Percentiles rank a stretch among this genome's conserved stretches.
phyloP scores from a whole-genome alignment of 2,888 invertebrate genomes.

The Orthosia cruda region DNA sequence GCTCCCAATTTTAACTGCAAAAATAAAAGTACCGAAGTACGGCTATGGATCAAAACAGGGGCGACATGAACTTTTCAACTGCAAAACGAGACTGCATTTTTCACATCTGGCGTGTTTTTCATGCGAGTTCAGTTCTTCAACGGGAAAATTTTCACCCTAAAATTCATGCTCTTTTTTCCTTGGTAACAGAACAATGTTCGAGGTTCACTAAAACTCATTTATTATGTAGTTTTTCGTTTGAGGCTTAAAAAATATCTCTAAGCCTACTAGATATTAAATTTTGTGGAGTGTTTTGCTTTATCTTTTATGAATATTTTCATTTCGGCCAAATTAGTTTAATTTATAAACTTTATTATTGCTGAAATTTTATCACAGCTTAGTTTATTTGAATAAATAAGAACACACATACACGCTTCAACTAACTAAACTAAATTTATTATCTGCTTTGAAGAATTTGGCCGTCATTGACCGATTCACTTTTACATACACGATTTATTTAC shows the following conservation, averaged over 20 bases:
- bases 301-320: background rate
- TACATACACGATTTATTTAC: background rate
- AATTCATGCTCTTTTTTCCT: slow-evolving; percentile 13
- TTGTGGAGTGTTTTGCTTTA: background rate
- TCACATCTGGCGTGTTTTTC: slow-evolving; percentile 42
- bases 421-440: background rate
- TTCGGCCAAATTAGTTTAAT: slow-evolving; percentile 5
- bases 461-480: background rate
- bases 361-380: background rate
- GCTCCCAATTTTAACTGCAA: background rate
- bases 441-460: background rate
- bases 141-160: slow-evolving; percentile 3
- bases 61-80: slow-evolving; percentile 38
- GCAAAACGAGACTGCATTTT: slow-evolving; percentile 48
- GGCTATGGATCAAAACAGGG: slow-evolving; percentile 24
- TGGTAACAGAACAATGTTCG: background rate
- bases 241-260: slow-evolving; percentile 6
- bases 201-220: slow-evolving; percentile 30
- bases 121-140: slow-evolving; percentile 25
- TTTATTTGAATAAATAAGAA: background rate
- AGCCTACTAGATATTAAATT: slow-evolving; percentile 20
- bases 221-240: slow-evolving; percentile 11
- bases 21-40: background rate
- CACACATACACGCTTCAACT: background rate
- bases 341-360: background rate